Evolutionary conservation across 2,113 vertebrate species (phyloP), one percentile per base, ranked within the genome.

Genomic region (Mesocricetus auratus): DNA sequence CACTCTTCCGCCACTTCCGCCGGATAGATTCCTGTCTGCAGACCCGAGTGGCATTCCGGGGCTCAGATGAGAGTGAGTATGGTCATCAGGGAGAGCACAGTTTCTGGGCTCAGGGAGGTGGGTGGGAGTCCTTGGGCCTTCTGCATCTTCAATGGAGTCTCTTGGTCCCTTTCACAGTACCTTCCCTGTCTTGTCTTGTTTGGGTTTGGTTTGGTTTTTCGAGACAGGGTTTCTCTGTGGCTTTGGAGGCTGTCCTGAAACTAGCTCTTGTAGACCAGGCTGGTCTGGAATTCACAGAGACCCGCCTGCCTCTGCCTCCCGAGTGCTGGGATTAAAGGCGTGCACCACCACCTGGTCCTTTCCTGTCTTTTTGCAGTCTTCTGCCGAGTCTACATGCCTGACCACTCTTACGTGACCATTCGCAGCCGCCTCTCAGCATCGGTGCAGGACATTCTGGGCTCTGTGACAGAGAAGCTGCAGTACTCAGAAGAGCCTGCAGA

Each of bases 361-460:
- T 83, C 77, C 15, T 79, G n/a, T 92, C 64, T 83, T 74, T 42
- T 13, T 92, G 31, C 98, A 99, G 99, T 99, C 97, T 99, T 99
- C 98, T 99, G 99, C 98, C 99, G 99, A 86, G 99, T 99, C 45
- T 99, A 99, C 98, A 99, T 99, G 85, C 99, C 99, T 9, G 99
- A 99, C 96, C 99, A 99, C 96, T 99, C 99, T 7, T 99, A 99
- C 77, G 99, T 99, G 97, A 99, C 99, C 97, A 99, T 99, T 97
- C 98, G 99, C 92, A 99, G 99, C 94, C 99, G 99, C 8, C 99
- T 99, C 92, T 99, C 99, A 17, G 99, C 99, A 33, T 99, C 99
- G 1, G 99, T 99, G 86, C 99, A 99, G 58, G 99, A 99, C 98
- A 99, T 99, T 90, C 98, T 99, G 98, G 98, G 99, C 56, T 99